Conservation (phyloP, 2,113 vertebrate genomes). For the Chlamydotis undulata region DNA sequence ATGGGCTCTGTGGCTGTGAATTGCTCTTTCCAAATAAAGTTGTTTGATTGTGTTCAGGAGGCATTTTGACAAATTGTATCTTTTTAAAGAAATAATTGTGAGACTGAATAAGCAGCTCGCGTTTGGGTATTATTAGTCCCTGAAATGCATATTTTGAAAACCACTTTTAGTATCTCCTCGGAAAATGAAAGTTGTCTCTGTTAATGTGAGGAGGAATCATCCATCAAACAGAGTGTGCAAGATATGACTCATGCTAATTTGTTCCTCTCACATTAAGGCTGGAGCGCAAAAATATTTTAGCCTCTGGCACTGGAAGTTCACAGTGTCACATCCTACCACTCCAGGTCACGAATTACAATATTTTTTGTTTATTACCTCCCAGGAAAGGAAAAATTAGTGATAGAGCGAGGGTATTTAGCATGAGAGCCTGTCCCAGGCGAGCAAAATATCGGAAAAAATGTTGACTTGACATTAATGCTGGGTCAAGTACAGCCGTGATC, state of each 20-base stretch:
- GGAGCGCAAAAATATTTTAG: slow-evolving; percentile 75
- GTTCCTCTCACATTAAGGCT: slow-evolving; percentile 71
- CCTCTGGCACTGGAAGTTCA: slow-evolving; percentile 79
- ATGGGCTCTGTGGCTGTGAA: slow-evolving; percentile 23
- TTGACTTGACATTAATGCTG: slow-evolving; percentile 33
- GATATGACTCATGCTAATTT: slow-evolving; percentile 85
- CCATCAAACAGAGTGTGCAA: slow-evolving; percentile 71
- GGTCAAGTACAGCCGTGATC: slow-evolving; percentile 21
- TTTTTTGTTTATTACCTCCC: slow-evolving; percentile 36
- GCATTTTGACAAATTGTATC: slow-evolving; percentile 35
- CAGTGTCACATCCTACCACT: slow-evolving; percentile 61
- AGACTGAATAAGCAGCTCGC: slow-evolving; percentile 19
- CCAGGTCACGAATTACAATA: slow-evolving; percentile 58
- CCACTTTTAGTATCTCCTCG: slow-evolving; percentile 39
- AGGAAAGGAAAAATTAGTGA: slow-evolving; percentile 12
- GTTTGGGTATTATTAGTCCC: slow-evolving; percentile 38
- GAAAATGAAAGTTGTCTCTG: slow-evolving; percentile 73
- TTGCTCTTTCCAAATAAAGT: slow-evolving; percentile 42
- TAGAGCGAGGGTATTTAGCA: background rate
- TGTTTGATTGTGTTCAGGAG: slow-evolving; percentile 40
- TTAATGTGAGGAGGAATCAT: slow-evolving; percentile 76
- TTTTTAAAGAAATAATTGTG: background rate
- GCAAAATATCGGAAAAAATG: background rate
- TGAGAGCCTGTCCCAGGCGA: background rate
- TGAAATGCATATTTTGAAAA: slow-evolving; percentile 47